Evolutionary conservation across 2,888 invertebrate genomes (phyloP), one percentile per base, ranked within the genome.

Genomic region (Dasypolia templi): DNA sequence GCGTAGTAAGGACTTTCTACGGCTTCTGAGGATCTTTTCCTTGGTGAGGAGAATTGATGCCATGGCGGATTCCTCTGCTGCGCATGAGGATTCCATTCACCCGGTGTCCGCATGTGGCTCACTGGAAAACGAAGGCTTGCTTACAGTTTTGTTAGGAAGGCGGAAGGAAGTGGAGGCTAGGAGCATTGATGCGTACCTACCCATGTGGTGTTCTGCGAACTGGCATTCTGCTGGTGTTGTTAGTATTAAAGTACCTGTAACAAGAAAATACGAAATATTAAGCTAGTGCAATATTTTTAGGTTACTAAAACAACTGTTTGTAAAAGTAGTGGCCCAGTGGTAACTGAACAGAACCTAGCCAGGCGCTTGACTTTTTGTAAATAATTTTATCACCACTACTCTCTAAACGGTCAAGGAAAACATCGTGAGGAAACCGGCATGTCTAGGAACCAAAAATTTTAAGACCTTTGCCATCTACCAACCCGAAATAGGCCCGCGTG

Each of bases 181-280:
- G 78, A 85, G 86, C 84, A 89, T 90, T 95, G 96, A 96, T 96
- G 96, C 96, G 90, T 96, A 96, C 96, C 96, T 96, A 96, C 96
- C 96, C 94, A 93, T 94, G 87, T 95, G 96, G 89, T 92, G 94
- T 82, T 86, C 92, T 84, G 90, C 87, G 75, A 92, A 92, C 87
- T 96, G 95, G 88, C 95, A 92, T 92, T 84, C 87, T 84, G 89
- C 87, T 69, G 88, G 87, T 53, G 90, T 73, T 32, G 90, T 82
- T 46, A 94, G 70, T 26, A 93, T 81, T 22, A 94, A 84, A 12
- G 94, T 88, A 90, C 94, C 96, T 96, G 94, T 0, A 94, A 95
- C 84, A 87, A n/a, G 91, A 72, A 73, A 69, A 80, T 14, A 42
- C 2, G 17, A 39, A 22, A 35, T 22, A 32, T 35, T 53, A 35